A percentile compares a stretch with the other conserved stretches of the same genome.
These are phyloP conservation scores for Channa striata DNA, from an alignment of 2,797 vertebrate genomes.

Conservation along the genomic window DNA sequence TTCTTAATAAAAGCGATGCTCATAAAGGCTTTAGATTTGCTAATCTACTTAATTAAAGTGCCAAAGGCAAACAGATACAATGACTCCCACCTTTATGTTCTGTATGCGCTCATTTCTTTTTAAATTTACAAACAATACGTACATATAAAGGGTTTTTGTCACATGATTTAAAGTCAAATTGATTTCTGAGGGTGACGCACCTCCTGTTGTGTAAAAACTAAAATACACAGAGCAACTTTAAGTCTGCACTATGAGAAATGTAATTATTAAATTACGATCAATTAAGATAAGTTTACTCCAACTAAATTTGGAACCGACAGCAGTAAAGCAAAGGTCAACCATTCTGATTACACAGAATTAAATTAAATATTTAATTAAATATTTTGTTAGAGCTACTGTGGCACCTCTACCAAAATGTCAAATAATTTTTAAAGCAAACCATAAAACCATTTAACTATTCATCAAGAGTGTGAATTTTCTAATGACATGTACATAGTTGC, in stretches of 20 bases:
- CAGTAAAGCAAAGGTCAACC: background rate
- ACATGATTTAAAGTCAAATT: background rate
- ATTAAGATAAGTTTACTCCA: background rate
- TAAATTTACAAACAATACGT: background rate
- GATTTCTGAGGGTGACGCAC: background rate
- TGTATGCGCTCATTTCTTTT: background rate
- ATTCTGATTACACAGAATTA: no score
- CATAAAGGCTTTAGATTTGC: background rate
- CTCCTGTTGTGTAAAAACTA: background rate
- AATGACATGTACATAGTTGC: background rate
- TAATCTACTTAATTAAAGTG: slow-evolving; percentile 1
- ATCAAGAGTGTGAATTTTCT: no score
- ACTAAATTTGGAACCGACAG: background rate
- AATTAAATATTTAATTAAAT: no score
- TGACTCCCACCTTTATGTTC: background rate
- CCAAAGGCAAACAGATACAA: slow-evolving; percentile 3
- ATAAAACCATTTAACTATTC: no score
- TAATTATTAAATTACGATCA: no score
- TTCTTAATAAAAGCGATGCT: slow-evolving; percentile 13
- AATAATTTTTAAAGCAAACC: background rate
- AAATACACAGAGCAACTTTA: background rate
- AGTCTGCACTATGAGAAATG: no score
- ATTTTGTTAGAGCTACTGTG: background rate
- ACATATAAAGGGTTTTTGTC: background rate
- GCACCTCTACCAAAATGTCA: background rate